Percentiles rank a stretch among this genome's conserved stretches.
Conservation (phyloP, 2,888 invertebrate genomes). For the Dione juno region DNA sequence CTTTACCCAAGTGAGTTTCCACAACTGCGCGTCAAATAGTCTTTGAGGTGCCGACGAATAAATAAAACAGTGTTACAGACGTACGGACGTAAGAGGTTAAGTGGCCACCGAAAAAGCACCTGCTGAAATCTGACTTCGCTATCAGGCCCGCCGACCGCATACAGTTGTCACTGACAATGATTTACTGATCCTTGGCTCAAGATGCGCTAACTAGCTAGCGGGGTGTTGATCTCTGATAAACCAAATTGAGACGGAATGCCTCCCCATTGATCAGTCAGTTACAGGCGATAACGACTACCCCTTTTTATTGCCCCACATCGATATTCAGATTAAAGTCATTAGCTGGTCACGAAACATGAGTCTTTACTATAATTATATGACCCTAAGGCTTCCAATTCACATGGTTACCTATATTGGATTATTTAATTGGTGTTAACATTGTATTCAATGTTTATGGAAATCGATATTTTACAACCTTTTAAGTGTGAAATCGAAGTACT, state of each 20-base stretch:
- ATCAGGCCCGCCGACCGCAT: constrained; percentile 65
- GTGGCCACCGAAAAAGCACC: constrained; percentile 68
- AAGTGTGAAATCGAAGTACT: background rate
- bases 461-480: constrained; percentile 1
- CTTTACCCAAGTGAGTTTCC: constrained; percentile 45
- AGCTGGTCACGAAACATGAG: constrained; percentile 30
- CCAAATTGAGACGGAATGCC: constrained; percentile 79
- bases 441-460: constrained; percentile 21
- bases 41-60: constrained; percentile 58
- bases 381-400: constrained; percentile 22
- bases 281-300: constrained; percentile 69
- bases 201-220: constrained; percentile 77
- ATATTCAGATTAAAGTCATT: constrained; percentile 48
- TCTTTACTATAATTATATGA: constrained; percentile 23
- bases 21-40: constrained; percentile 48
- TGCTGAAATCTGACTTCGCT: constrained; percentile 64
- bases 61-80: constrained; percentile 62
- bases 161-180: constrained; percentile 73
- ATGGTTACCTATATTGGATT: constrained; percentile 22
- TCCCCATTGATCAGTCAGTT: constrained; percentile 82
- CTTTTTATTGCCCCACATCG: constrained; percentile 58
- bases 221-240: constrained; percentile 77
- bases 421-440: constrained; percentile 31
- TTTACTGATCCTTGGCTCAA: constrained; percentile 65
- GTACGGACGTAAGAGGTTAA: constrained; percentile 66